Base-by-base conservation (phyloP, 2,888 invertebrate genomes). In the Plebejus anna region DNA sequence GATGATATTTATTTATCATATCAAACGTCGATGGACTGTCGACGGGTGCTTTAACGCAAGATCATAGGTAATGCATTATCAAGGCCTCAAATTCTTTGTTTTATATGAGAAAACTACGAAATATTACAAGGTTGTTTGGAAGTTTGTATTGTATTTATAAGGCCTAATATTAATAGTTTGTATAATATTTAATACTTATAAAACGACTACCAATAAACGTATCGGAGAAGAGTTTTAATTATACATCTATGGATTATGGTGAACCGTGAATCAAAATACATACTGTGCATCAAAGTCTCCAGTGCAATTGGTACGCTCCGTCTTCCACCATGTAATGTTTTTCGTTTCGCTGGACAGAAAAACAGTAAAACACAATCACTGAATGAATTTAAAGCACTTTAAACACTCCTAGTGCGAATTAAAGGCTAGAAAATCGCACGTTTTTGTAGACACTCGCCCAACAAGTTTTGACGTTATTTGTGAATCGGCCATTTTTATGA, bases 401-500 rank as follows among this genome's bases (percentile, higher is more conserved):
- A 82, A 78, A 79, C 77, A 77, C 81, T 83, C 78, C 81, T 76
- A 80, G 83, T 79, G n/a, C 79, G 81, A 84, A 85, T 86, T 85
- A 80, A 81, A 80, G 82, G 80, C 57, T 59, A 38, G 11, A 86
- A 83, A 85, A 84, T 87, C 85, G 87, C 88, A 89, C 89, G 89
- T 90, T 91, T 89, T 87, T 78, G 83, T 83, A 86, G 84, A 86
- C 84, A 84, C 82, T 89, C 86, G 85, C 85, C 87, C 87, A 83
- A 82, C 80, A 81, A 89, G 85, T 89, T 92, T 92, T 92, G 92
- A 93, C 92, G 87, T 89, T 89, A 86, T n/a, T n/a, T 82, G 82
- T 84, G 84, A 83, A 85, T 87, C 91, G 84, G 92, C 92, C 93
- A 92, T 93, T 87, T 92, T 92, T 91, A 84, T 88, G 87, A 77